These are phyloP conservation scores for Acronicta aceris DNA, from an alignment of 2,888 invertebrate genomes.

Conservation along the genomic window DNA sequence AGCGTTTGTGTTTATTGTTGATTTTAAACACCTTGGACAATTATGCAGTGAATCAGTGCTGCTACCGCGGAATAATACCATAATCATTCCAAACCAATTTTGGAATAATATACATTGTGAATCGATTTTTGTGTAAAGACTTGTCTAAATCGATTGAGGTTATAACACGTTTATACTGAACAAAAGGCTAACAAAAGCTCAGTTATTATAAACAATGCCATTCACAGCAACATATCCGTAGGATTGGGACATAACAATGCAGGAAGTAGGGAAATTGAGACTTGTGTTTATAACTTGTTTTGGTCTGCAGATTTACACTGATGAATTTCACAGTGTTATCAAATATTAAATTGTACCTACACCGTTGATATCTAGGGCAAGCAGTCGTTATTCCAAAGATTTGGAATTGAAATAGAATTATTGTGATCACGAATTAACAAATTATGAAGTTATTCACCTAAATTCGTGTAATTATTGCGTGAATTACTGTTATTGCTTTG, in stretches of 20 bases:
- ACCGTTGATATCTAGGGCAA: constrained; percentile 59
- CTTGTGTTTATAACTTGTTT: constrained; percentile 37
- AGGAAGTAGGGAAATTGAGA: constrained; percentile 34
- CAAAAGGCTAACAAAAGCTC: constrained; percentile 64
- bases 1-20: constrained; percentile 45
- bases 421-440: constrained; percentile 45
- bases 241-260: constrained; percentile 57
- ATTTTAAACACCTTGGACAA: constrained; percentile 51
- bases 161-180: constrained; percentile 47
- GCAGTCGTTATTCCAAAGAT: constrained; percentile 44
- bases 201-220: constrained; percentile 62
- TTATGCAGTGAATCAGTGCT: constrained; percentile 29
- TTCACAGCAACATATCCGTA: constrained; percentile 61
- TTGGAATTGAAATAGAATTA: constrained; percentile 44
- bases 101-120: constrained; percentile 24
- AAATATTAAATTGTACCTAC: constrained; percentile 52
- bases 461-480: constrained; percentile 37
- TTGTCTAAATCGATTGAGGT: constrained; percentile 38
- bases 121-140: constrained; percentile 23
- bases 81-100: constrained; percentile 23
- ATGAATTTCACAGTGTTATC: constrained; percentile 58
- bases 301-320: constrained; percentile 30
- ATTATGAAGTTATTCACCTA: constrained; percentile 44
- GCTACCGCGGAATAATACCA: constrained; percentile 30
- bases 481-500: constrained; percentile 24